Base-by-base conservation (phyloP, 2,888 invertebrate species). In the Nymphalis polychloros region DNA sequence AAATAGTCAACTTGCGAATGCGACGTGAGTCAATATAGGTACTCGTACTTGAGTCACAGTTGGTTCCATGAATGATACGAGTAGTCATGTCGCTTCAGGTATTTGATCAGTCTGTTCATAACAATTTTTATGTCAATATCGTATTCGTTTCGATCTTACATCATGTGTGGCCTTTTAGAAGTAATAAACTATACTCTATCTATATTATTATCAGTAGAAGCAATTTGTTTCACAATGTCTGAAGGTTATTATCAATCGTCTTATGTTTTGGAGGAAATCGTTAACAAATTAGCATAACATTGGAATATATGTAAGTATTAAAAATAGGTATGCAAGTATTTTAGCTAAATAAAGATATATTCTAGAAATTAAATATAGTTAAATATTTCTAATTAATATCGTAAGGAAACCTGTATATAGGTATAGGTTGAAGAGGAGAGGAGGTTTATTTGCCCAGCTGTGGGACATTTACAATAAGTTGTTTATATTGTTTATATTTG, bases 21-120 rank as follows among this genome's bases (percentile, higher is more conserved):
- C 72, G 64, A 68, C 72, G 72, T 87, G 86, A 87, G 78, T 87
- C 87, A 87, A 81, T 81, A 67, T 70, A 31, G 27, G 27, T 31
- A 72, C 72, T 84, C 84, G 86, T 41, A 72, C 72, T 84, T 85
- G 86, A 87, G 74, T 88, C 88, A 88, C 80, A 68, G 75, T 78
- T 77, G 73, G 72, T 85, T 84, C 84, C 76, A 81, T 85, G 85
- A 85, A 87, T 81, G 79, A 81, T 67, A 72, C 61, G 62, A 52
- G 48, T n/a, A 50, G 19, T 50, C n/a, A 4, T 59, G 35, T 50
- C 8, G 31, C 17, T 19, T 8, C 23, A 27, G 63, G 61, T 64
- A 64, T 57, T 69, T 41, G 20, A 62, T 50, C 55, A 47, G 46
- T 16, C 17, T 53, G 27, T 23, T 53, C 27, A 53, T 27, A 27